Percentiles rank a stretch among this genome's conserved stretches.
Conservation (phyloP, 2,797 vertebrate genomes). For the Pachyuromys duprasi region DNA sequence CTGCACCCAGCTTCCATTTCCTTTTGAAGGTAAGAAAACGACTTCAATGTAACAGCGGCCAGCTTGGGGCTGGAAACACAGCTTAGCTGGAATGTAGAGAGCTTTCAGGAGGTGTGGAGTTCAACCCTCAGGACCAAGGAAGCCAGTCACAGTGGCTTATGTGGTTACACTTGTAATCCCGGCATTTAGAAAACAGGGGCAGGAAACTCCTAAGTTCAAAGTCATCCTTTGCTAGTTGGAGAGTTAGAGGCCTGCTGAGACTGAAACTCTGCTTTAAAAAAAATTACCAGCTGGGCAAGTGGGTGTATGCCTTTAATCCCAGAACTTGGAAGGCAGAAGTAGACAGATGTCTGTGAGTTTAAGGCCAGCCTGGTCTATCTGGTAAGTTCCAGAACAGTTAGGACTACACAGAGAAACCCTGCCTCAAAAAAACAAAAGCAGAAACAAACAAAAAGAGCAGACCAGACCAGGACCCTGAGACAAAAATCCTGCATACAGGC, state of each 20-base stretch:
- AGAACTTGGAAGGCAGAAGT: background rate
- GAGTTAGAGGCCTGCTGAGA: background rate
- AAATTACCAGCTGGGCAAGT: background rate
- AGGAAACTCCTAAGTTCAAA: background rate
- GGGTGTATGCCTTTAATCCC: too few relatives aligned
- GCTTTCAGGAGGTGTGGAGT: background rate
- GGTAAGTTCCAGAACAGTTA: background rate
- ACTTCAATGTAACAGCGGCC: too few relatives aligned
- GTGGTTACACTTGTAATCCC: too few relatives aligned
- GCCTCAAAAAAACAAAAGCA: background rate
- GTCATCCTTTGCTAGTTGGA: background rate
- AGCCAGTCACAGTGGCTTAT: background rate
- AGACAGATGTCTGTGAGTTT: background rate
- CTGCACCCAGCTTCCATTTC: background rate
- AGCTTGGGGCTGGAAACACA: background rate
- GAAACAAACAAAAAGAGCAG: background rate
- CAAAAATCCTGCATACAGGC: background rate
- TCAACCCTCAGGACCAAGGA: background rate
- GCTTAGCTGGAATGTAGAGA: background rate
- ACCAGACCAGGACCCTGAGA: background rate
- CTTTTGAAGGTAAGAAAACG: background rate
- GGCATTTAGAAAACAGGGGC: background rate
- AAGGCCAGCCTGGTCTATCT: background rate
- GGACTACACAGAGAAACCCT: background rate
- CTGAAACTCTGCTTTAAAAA: background rate